Evolutionary conservation across 2,888 invertebrate genomes (phyloP).

Genomic region (Nomada flava): DNA sequence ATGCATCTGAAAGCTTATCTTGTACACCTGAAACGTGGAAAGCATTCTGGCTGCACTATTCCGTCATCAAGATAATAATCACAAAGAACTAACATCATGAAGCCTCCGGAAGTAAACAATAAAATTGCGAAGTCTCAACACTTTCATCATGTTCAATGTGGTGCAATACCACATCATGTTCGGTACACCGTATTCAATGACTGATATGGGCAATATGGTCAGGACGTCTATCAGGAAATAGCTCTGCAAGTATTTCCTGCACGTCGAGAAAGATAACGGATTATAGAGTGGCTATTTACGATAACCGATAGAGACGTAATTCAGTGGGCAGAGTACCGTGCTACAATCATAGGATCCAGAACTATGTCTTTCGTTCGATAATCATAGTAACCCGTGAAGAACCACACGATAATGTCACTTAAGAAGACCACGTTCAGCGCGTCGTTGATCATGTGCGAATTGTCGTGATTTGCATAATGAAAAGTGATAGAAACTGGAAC

Average conservation of each 20-base stretch:
- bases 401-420: conserved; percentile 78
- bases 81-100: conserved; percentile 74
- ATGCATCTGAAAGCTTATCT: conserved; percentile 70
- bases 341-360: conserved; percentile 75
- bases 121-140: conserved; percentile 79
- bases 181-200: conserved; percentile 63
- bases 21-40: conserved; percentile 71
- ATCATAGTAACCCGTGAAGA: conserved; percentile 82
- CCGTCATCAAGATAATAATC: neutral
- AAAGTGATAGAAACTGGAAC: conserved; percentile 80
- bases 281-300: too few relatives aligned
- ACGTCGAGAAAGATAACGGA: neutral
- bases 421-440: conserved; percentile 75
- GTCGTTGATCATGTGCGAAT: conserved; percentile 67
- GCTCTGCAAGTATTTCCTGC: conserved; percentile 78
- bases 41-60: neutral
- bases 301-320: too few relatives aligned
- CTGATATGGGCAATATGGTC: conserved; percentile 76
- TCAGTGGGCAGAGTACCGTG: conserved; percentile 63
- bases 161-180: conserved; percentile 69
- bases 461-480: conserved; percentile 59
- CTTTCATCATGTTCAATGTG: conserved; percentile 75
- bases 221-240: conserved; percentile 78
- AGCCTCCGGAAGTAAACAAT: conserved; percentile 75
- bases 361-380: conserved; percentile 73